Evolutionary conservation across 2,113 vertebrate genomes (phyloP).

Genomic region (Cisticola juncidis): DNA sequence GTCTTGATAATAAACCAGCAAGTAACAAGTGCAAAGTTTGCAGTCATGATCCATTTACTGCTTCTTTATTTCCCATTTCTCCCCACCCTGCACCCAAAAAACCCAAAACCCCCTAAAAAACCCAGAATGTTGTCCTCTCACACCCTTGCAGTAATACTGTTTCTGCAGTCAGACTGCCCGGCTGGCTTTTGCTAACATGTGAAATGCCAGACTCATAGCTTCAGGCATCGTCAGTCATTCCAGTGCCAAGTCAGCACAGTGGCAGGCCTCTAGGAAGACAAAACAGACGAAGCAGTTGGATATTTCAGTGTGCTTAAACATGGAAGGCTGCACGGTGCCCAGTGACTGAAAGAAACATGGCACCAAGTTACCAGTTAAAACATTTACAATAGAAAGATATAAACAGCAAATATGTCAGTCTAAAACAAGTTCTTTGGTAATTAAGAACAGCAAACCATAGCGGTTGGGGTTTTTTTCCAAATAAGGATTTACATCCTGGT

Average conservation of each 20-base stretch:
- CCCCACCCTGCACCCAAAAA: neutral
- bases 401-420: constrained; percentile 75
- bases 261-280: constrained; percentile 77
- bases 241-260: constrained; percentile 74
- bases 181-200: constrained; percentile 5
- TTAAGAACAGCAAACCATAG: constrained; percentile 81
- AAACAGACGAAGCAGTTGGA: constrained; percentile 56
- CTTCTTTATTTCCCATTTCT: constrained; percentile 11
- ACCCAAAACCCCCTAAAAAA: neutral
- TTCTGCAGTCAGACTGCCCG: constrained; percentile 42
- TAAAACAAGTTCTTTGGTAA: constrained; percentile 93
- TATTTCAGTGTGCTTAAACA: constrained; percentile 73
- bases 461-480: constrained; percentile 30
- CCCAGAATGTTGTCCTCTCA: neutral
- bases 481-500: constrained; percentile 67
- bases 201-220: constrained; percentile 36
- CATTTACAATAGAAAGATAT: constrained; percentile 69
- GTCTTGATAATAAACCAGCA: constrained; percentile 44
- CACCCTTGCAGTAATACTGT: constrained; percentile 66
- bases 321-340: constrained; percentile 68
- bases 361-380: constrained; percentile 74
- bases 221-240: constrained; percentile 1
- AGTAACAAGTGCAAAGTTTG: constrained; percentile 42
- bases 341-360: constrained; percentile 71
- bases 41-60: constrained; percentile 31